Evolutionary conservation across 1,140 invertebrate species (phyloP), one percentile per base, ranked within the genome.

Genomic region (Bilobella aurantiaca): DNA sequence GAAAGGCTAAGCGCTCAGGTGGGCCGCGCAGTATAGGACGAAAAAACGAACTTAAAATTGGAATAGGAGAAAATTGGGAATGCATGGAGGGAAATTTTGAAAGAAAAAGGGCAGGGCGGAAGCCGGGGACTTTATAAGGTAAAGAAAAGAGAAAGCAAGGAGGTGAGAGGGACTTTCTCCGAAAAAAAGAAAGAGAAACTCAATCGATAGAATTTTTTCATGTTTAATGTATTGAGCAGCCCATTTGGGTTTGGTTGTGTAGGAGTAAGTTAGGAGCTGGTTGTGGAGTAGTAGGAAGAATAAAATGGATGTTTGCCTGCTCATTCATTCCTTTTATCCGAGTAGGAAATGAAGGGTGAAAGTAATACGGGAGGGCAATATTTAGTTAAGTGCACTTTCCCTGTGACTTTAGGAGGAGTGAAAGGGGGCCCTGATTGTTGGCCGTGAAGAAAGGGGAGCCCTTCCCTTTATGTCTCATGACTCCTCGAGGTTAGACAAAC

Each of bases 251-350:
- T 23, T 12, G 21, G 8, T 53, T 53, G 37, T 12, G 37, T 12
- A 42, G n/a, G n/a, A n/a, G n/a, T n/a, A n/a, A n/a, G n/a, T n/a
- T n/a, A n/a, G n/a, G n/a, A n/a, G n/a, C n/a, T n/a, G n/a, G n/a
- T n/a, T n/a, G n/a, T n/a, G n/a, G n/a, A n/a, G n/a, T n/a, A n/a
- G n/a, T n/a, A n/a, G n/a, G n/a, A n/a, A n/a, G 49, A 14, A 53
- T 53, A 53, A 53, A 53, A 53, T 53, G 49, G 49, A 53, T 53
- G 49, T 53, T 53, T 53, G 49, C 49, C 49, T 53, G 49, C 49
- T 53, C 49, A 53, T 53, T 53, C 49, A 53, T 53, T 53, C 49
- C 14, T 53, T 53, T 42, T 23, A 5, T 53, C 3, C 5, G 12
- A 16, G 5, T 5, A 53, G 49, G 49, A 53, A 53, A 53, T 53